A percentile compares a stretch with the other conserved stretches of the same genome.
Conservation (phyloP, 2,797 vertebrate species). For the Acanthurus leucopareius region DNA sequence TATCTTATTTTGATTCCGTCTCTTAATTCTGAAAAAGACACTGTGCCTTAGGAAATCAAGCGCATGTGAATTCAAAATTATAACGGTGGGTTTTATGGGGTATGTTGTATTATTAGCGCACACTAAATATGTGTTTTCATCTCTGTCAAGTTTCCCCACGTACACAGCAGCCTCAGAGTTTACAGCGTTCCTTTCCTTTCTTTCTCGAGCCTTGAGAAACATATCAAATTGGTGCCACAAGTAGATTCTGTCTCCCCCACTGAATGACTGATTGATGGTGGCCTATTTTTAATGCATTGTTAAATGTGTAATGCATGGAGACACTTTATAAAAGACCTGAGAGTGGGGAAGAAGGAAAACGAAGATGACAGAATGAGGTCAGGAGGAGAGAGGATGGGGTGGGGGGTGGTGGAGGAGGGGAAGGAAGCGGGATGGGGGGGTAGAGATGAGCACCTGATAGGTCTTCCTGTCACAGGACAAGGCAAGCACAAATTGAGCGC, state of each 20-base stretch:
- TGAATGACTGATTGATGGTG: constrained; percentile 87
- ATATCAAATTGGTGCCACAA: constrained; percentile 75
- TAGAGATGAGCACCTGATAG: constrained; percentile 84
- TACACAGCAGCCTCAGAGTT: constrained; percentile 46
- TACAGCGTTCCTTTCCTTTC: constrained; percentile 31
- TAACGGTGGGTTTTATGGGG: constrained; percentile 40
- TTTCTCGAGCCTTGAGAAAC: constrained; percentile 66
- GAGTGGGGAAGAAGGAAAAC: constrained; percentile 81
- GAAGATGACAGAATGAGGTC: constrained; percentile 89
- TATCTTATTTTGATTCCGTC: constrained; percentile 58
- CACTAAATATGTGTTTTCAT: constrained; percentile 59
- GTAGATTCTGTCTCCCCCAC: constrained; percentile 73
- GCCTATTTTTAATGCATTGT: constrained; percentile 87
- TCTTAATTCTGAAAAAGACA: constrained; percentile 55
- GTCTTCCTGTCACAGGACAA: constrained; percentile 86
- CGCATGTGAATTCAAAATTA: constrained; percentile 47
- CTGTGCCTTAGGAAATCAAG: constrained; percentile 42
- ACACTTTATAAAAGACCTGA: constrained; percentile 87
- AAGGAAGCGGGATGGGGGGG: not conserved
- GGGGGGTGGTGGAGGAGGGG: constrained; percentile 18
- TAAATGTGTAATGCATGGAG: constrained; percentile 87
- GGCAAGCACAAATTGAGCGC: constrained; percentile 80
- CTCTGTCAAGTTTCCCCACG: constrained; percentile 41
- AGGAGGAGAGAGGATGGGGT: constrained; percentile 72
- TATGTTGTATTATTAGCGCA: constrained; percentile 67